Base-by-base conservation (phyloP, 2,888 invertebrate species). In the Temnothorax unifasciatus region DNA sequence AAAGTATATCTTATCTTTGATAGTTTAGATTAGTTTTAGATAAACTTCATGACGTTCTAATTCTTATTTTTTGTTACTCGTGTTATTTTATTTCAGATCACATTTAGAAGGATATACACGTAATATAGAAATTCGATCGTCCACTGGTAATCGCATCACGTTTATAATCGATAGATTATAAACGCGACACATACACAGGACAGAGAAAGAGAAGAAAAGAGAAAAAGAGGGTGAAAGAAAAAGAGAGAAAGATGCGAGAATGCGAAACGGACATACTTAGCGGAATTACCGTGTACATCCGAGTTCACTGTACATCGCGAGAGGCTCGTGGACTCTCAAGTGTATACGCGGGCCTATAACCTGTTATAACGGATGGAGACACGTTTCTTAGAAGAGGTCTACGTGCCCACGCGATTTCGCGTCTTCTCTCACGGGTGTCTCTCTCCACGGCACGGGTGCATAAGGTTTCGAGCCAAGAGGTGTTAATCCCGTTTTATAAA, bases 291-390 rank as follows among this genome's bases (percentile, higher is more conserved):
- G 81, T 38, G 86, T 76, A 86, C 66, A 85, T 77, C 66, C 54
- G 73, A 41, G 59, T 59, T 75, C 64, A 66, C 63, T 52, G 64
- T 71, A 44, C 59, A 59, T 34, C 15, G 34, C 15, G 57, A 64
- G 44, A 74, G 66, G 21, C 63, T 64, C 54, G 21, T 54, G 77
- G 50, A 59, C 29, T 71, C 86, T 86, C 84, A 82, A 90, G 87
- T 85, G 2, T 18, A 6, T 18, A 85, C 85, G 73, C 88, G 87
- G n/a, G 25, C 52, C 44, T 86, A 88, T 91, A 91, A 92, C 92
- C 92, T 90, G 90, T 91, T 91, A 86, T 87, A 88, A 89, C 89
- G 85, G 84, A 83, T 64, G 79, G 85, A 77, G 87, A 85, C 84
- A 83, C 63, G 85, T 71, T 88, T 87, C 83, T 66, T 57, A 68